Evolutionary conservation across 2,797 vertebrate genomes (phyloP).

Genomic region (Diceros bicornis): DNA sequence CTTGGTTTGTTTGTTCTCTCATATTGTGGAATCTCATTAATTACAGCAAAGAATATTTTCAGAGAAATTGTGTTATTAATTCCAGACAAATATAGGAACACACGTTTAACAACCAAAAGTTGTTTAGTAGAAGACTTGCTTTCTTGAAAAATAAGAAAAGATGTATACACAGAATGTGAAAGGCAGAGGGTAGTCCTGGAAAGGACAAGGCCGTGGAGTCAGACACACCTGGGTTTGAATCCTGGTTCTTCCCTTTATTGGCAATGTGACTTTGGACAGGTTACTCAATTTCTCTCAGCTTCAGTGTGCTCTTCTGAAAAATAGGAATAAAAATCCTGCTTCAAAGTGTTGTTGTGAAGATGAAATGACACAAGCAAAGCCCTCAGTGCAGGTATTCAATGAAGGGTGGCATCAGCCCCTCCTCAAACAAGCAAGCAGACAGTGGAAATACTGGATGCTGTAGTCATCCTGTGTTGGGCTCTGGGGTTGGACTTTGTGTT

Average conservation of each 20-base stretch:
- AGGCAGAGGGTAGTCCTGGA: not conserved
- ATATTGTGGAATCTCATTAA: constrained; percentile 22
- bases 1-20: constrained; percentile 14
- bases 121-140: constrained; percentile 4
- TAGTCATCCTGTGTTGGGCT: not conserved
- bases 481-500: not conserved
- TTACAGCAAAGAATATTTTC: constrained; percentile 41
- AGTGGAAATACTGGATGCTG: not conserved
- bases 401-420: not conserved
- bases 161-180: not conserved
- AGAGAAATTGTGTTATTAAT: constrained; percentile 54
- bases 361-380: not conserved
- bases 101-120: not conserved
- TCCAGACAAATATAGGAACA: constrained; percentile 7
- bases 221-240: not conserved
- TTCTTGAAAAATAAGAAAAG: constrained; percentile 27
- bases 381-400: not conserved
- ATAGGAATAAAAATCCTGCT: not conserved
- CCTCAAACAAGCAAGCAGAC: not conserved
- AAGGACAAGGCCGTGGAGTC: not conserved
- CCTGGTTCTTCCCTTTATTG: not conserved
- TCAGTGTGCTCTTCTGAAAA: not conserved
- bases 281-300: not conserved
- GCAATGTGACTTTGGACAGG: not conserved
- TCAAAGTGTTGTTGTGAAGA: not conserved